Evolutionary conservation across 2,113 vertebrate genomes (phyloP), one percentile per base, ranked within the genome.

Genomic region (Abramis brama): DNA sequence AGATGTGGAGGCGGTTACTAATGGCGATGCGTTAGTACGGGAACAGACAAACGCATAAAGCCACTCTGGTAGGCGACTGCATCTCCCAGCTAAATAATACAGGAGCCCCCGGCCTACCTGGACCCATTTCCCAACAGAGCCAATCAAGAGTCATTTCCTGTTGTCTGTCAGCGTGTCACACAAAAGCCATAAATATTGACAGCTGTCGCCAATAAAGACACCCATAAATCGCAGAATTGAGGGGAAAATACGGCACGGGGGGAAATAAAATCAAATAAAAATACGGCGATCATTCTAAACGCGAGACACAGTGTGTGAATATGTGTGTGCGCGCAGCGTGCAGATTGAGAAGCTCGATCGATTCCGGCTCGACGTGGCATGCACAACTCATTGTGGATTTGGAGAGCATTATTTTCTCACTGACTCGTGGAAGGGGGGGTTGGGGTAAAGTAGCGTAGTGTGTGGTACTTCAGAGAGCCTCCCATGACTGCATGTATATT

Each of bases 391-490:
- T 90, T 93, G 91, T 87, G 86, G 84, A 91, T 93, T 92, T 92
- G 90, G 73, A 92, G 86, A 89, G 79, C 87, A 89, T 88, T 91
- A 90, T 93, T 93, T 92, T 91, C 89, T 92, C 89, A 90, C 87
- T 91, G 87, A 70, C 60, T 66, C 55, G 43, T 66, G 87, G 84
- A 86, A 80, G 75, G 80, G 75, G 87, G 87, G 76, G 84, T 84
- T 85, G 86, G 90, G 60, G 70, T 50, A 84, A 79, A 86, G 84
- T 77, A 75, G 47, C 82, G 62, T 81, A 79, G 82, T 85, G 50
- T 25, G 84, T 78, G 85, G 93, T 95, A 94, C 96, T 95, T 96
- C 92, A 91, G 96, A 95, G 95, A 96, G 91, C 92, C 94, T 96
- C 95, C 95, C 95, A 89, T 90, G 93, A 94, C 96, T 95, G 92